Conservation (phyloP, 2,888 invertebrate genomes). For the Cephus runcator region DNA sequence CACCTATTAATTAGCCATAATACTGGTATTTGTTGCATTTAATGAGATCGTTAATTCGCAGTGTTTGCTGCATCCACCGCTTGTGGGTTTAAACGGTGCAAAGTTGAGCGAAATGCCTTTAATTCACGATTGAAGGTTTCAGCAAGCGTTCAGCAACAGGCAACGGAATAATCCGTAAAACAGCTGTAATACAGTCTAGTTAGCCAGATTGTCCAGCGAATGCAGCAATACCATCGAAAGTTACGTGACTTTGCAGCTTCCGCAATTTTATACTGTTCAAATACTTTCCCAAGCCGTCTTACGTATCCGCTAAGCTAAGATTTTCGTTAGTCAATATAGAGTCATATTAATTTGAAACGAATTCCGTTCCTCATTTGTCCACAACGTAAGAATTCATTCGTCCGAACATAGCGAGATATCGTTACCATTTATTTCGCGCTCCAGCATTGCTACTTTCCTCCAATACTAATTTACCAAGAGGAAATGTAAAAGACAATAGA, state of each 20-base stretch:
- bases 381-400: not conserved
- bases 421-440: not conserved
- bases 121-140: not conserved
- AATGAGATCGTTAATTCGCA: constrained; percentile 46
- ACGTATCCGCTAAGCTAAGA: not conserved
- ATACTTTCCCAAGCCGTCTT: not conserved
- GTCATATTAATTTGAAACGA: not conserved
- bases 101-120: not conserved
- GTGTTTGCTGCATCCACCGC: constrained; percentile 16
- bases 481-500: not conserved
- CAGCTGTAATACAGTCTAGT: not conserved
- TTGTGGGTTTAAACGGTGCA: constrained; percentile 25
- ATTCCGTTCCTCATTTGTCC: not conserved
- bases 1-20: constrained; percentile 44
- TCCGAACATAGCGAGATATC: not conserved
- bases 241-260: not conserved
- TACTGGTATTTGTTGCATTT: constrained; percentile 29
- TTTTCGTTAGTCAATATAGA: not conserved
- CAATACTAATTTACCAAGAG: not conserved
- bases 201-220: not conserved
- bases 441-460: not conserved
- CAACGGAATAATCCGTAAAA: not conserved
- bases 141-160: not conserved
- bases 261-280: not conserved
- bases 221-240: not conserved